These are phyloP conservation scores for Empidonax alnorum DNA, from an alignment of 2,113 vertebrate species.

Conservation along the genomic window DNA sequence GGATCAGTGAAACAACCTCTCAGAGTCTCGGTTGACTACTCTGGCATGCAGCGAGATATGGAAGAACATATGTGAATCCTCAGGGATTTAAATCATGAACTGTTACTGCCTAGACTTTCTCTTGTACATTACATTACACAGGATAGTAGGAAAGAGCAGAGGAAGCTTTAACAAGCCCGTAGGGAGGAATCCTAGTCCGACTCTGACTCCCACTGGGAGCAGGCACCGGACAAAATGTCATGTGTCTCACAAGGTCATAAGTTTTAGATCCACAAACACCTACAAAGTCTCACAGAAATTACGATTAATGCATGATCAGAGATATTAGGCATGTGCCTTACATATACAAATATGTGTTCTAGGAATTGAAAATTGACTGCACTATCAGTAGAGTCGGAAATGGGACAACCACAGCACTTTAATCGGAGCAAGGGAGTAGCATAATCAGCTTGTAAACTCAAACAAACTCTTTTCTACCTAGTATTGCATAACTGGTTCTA, in stretches of 20 bases:
- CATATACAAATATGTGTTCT: not conserved
- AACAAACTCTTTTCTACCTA: not conserved
- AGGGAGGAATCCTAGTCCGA: not conserved
- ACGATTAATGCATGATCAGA: not conserved
- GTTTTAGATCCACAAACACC: not conserved
- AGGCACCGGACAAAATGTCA: not conserved
- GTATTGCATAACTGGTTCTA: not conserved
- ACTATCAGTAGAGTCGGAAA: not conserved
- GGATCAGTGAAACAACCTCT: not conserved
- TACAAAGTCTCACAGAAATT: not conserved
- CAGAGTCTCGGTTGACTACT: not conserved
- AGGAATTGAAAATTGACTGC: not conserved
- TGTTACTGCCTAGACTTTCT: not conserved
- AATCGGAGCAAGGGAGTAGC: not conserved
- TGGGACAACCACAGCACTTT: not conserved
- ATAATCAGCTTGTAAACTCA: not conserved
- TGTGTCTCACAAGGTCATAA: not conserved
- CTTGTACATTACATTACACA: accelerated
- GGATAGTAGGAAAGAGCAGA: not conserved
- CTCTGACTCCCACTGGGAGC: not conserved
- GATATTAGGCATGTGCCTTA: not conserved
- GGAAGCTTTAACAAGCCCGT: not conserved
- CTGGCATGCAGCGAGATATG: accelerated
- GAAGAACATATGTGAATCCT: not conserved
- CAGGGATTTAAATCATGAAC: not conserved